phyloP scores from a whole-genome alignment of 2,797 vertebrate species.

The Sarcoramphus papa region DNA sequence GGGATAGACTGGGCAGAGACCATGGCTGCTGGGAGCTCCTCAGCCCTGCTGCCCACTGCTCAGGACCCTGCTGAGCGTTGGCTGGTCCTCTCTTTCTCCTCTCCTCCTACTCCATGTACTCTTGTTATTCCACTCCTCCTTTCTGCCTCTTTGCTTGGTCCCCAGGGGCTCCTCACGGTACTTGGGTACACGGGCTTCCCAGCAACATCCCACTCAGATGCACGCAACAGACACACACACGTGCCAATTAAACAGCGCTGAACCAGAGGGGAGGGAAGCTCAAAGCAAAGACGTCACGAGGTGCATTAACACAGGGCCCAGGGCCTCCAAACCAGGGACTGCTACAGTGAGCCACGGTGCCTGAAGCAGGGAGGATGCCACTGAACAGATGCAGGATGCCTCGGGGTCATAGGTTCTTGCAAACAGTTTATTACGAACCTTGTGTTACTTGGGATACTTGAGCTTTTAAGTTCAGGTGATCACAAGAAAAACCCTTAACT shows the following conservation, averaged over 20 bases:
- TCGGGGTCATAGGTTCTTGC: background rate
- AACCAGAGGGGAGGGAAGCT: background rate
- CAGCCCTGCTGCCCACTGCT: background rate
- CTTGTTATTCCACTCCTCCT: background rate
- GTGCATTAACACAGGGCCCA: background rate
- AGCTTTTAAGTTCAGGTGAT: background rate
- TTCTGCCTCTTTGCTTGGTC: background rate
- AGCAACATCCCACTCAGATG: background rate
- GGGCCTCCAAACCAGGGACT: background rate
- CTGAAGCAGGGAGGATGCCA: background rate
- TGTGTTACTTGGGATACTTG: background rate
- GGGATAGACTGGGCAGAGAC: background rate
- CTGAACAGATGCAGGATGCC: background rate
- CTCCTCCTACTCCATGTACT: background rate
- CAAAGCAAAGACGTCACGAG: background rate
- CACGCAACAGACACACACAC: rapidly evolving
- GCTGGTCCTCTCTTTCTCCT: background rate
- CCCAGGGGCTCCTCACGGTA: background rate
- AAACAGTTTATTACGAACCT: background rate
- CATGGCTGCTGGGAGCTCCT: background rate
- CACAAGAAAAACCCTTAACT: background rate
- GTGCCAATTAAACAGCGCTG: rapidly evolving
- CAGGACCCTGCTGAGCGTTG: background rate
- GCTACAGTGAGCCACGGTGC: rapidly evolving
- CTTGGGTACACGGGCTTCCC: background rate